phyloP scores from a whole-genome alignment of 1,140 invertebrate genomes.

The Anadara kagoshimensis region DNA sequence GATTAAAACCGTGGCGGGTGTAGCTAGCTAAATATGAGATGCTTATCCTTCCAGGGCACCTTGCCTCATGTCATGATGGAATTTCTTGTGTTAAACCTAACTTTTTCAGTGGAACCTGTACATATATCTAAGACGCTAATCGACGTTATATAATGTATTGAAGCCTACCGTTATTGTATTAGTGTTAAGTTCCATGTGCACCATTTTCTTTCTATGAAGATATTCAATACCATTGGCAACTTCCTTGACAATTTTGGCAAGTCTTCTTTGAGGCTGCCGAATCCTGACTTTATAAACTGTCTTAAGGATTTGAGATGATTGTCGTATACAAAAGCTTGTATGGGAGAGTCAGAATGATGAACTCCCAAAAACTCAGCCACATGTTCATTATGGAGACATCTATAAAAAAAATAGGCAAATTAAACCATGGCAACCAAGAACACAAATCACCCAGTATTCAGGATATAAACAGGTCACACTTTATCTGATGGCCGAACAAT shows the following conservation, averaged over 20 bases:
- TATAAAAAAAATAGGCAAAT: constrained; percentile 1
- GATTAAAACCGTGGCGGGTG: no score
- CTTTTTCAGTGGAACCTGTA: no score
- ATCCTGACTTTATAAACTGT: constrained; percentile 16
- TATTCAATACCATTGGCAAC: constrained; percentile 46
- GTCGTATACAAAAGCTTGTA: constrained; percentile 46
- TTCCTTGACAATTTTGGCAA: constrained; percentile 27
- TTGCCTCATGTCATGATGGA: no score
- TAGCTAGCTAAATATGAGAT: no score
- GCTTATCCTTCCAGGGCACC: no score
- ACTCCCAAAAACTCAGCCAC: constrained; percentile 52
- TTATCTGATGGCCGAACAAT: no score
- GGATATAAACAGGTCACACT: no score
- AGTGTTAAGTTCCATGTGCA: constrained; percentile 62
- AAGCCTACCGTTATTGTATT: constrained; percentile 59
- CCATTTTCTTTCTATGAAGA: constrained; percentile 52
- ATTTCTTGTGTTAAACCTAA: no score
- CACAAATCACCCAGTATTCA: no score
- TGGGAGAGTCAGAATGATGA: constrained; percentile 29
- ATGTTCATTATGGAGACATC: constrained; percentile 40
- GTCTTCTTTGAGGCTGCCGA: not conserved
- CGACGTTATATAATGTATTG: no score
- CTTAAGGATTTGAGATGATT: constrained; percentile 42
- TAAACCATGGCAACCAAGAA: no score
- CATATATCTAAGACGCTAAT: no score